Conservation (phyloP, 1,140 invertebrate genomes). For the Asobara japonica region DNA sequence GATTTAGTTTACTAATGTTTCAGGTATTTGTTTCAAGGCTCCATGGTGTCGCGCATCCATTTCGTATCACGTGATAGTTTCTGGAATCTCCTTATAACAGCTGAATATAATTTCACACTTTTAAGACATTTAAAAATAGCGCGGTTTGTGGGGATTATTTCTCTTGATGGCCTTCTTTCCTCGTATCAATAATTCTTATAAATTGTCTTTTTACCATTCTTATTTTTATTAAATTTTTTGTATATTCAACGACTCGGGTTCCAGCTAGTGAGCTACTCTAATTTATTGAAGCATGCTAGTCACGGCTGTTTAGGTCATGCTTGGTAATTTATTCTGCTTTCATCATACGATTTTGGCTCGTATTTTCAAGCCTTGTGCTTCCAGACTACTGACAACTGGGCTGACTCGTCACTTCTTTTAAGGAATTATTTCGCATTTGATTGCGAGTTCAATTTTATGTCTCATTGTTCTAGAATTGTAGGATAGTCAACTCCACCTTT, state of each 20-base stretch:
- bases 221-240: too few relatives aligned
- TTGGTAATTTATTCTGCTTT: neutral
- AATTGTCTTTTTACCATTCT: too few relatives aligned
- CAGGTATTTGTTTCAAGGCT: neutral
- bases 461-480: too few relatives aligned
- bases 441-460: neutral
- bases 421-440: neutral
- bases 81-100: neutral
- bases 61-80: neutral
- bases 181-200: too few relatives aligned
- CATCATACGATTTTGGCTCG: neutral
- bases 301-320: neutral
- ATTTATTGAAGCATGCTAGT: neutral
- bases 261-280: too few relatives aligned
- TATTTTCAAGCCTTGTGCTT: neutral
- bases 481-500: too few relatives aligned
- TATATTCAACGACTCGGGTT: too few relatives aligned
- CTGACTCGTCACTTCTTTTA: neutral
- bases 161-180: too few relatives aligned
- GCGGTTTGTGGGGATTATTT: too few relatives aligned
- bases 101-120: too few relatives aligned
- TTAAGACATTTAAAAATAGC: too few relatives aligned
- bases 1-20: constrained; percentile 2
- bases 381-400: neutral
- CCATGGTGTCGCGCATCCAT: neutral